A percentile compares a stretch with the other conserved stretches of the same genome.
Conservation (phyloP, 2,888 invertebrate species). For the Drosophila siamana region DNA sequence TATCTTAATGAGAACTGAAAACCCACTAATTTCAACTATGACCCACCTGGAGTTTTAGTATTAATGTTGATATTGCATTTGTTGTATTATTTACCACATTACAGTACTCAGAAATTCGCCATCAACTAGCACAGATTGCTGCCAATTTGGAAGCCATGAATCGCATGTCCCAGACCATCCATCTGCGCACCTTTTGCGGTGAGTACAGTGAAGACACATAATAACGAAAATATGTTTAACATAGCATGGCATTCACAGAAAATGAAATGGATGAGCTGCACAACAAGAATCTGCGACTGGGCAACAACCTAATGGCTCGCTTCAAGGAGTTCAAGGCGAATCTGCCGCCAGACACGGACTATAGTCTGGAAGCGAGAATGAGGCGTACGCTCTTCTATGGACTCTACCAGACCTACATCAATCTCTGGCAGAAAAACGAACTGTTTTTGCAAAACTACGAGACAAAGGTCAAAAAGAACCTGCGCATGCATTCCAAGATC, state of each 20-base stretch:
- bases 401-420: conserved; percentile 84
- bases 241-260: conserved; percentile 49
- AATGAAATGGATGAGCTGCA: conserved; percentile 84
- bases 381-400: conserved; percentile 84
- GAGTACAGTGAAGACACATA: conserved; percentile 32
- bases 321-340: conserved; percentile 83
- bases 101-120: conserved; percentile 84
- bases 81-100: too few species aligned
- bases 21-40: too few species aligned
- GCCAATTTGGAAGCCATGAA: conserved; percentile 84
- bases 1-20: too few species aligned
- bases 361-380: conserved; percentile 84
- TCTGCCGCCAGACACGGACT: conserved; percentile 82
- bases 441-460: conserved; percentile 84
- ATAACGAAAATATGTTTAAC: not conserved
- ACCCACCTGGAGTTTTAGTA: too few species aligned
- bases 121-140: conserved; percentile 80
- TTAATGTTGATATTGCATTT: too few species aligned
- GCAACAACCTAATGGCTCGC: conserved; percentile 82
- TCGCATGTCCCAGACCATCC: conserved; percentile 83
- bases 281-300: conserved; percentile 83
- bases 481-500: conserved; percentile 84
- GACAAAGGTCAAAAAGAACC: conserved; percentile 83
- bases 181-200: conserved; percentile 84
- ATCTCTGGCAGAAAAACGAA: conserved; percentile 84